These are phyloP conservation scores for Mola mola DNA, from an alignment of 2,113 vertebrate species.

Conservation along the genomic window DNA sequence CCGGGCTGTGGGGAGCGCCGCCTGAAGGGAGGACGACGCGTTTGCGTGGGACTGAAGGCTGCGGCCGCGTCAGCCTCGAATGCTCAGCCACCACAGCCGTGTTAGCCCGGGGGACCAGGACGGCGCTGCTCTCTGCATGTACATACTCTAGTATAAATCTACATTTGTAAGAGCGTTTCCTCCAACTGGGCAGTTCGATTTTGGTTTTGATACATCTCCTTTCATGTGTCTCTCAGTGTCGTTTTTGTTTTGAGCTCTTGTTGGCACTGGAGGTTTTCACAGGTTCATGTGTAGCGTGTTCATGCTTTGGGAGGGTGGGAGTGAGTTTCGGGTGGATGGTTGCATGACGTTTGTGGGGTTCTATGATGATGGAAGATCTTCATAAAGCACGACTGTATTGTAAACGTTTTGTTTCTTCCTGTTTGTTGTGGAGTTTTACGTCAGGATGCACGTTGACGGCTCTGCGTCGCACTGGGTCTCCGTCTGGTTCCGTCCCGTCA, in stretches of 20 bases:
- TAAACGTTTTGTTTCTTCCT: constrained; percentile 7
- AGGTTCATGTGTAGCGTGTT: not conserved
- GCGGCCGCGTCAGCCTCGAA: no score
- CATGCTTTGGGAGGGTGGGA: not conserved
- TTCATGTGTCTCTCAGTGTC: no score
- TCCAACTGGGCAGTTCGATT: constrained; percentile 26
- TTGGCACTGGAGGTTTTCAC: not conserved
- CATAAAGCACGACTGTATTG: constrained; percentile 39
- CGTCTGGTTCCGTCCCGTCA: no score
- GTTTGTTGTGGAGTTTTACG: no score
- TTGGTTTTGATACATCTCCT: no score
- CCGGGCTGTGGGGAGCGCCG: no score
- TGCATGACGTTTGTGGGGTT: constrained; percentile 23
- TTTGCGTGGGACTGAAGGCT: not conserved
- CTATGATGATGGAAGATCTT: constrained; percentile 44
- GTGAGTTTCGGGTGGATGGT: not conserved
- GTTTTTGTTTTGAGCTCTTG: no score
- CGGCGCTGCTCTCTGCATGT: constrained; percentile 49
- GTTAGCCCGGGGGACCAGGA: constrained; percentile 37
- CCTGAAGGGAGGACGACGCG: not conserved
- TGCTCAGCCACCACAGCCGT: constrained; percentile 54
- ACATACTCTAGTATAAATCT: constrained; percentile 46
- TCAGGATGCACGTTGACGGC: constrained; percentile 5
- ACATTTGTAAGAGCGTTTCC: constrained; percentile 20
- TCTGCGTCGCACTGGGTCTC: no score